Evolutionary conservation across 2,113 vertebrate genomes (phyloP).

Genomic region (Myodes glareolus): DNA sequence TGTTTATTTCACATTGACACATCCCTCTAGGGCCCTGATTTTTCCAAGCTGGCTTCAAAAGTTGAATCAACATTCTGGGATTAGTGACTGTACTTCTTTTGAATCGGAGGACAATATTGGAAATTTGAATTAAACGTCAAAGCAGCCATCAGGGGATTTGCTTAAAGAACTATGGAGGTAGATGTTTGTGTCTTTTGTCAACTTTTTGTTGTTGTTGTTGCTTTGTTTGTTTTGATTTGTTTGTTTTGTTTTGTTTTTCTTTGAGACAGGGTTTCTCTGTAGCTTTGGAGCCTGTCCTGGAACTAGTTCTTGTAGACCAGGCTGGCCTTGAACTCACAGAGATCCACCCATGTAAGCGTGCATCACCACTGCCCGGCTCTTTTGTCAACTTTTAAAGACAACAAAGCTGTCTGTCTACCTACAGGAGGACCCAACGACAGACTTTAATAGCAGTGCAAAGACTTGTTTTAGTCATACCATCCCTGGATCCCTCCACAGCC

Average conservation of each 20-base stretch:
- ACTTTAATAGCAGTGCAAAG: neutral
- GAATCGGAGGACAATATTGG: neutral
- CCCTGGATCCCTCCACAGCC: neutral
- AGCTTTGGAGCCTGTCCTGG: too few species aligned
- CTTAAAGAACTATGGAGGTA: neutral
- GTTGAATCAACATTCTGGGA: conserved; percentile 24
- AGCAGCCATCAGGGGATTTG: neutral
- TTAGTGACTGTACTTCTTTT: conserved; percentile 20
- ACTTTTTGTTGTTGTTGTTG: too few species aligned
- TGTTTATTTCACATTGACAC: neutral
- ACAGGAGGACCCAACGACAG: neutral
- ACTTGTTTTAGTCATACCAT: neutral
- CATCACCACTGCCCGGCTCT: too few species aligned
- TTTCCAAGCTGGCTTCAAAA: conserved; percentile 5
- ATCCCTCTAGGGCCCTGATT: neutral
- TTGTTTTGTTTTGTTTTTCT: too few species aligned
- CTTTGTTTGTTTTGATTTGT: too few species aligned
- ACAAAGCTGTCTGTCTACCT: neutral
- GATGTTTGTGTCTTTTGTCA: neutral
- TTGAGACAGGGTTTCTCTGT: too few species aligned
- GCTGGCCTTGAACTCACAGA: too few species aligned
- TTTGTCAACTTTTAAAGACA: conserved; percentile 33
- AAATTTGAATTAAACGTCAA: conserved; percentile 23
- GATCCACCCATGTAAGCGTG: too few species aligned
- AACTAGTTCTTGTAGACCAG: too few species aligned